A percentile compares a stretch with the other conserved stretches of the same genome.
Conservation (phyloP, 2,797 vertebrate species). For the Phoebastria nigripes region DNA sequence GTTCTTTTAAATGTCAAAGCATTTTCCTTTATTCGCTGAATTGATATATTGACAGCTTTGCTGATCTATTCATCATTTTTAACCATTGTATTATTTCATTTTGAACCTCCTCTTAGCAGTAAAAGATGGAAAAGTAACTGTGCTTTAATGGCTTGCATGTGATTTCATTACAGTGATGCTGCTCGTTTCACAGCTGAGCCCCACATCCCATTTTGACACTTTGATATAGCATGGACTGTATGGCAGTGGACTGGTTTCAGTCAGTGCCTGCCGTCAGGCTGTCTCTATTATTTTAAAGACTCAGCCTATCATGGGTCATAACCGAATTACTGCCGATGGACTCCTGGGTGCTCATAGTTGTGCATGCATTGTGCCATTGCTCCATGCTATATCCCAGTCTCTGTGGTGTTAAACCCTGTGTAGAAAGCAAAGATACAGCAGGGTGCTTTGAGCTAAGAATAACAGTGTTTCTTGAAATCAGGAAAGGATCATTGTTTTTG, state of each 20-base stretch:
- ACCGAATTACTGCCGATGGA: not conserved
- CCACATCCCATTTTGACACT: not conserved
- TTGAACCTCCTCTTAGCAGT: not conserved
- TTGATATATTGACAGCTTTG: not conserved
- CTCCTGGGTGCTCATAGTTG: not conserved
- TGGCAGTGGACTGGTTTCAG: not conserved
- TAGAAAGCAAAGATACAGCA: not conserved
- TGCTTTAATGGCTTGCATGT: not conserved
- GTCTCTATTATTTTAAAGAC: not conserved
- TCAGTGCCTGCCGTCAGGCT: not conserved
- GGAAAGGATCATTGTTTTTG: not conserved
- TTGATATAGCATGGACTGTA: not conserved
- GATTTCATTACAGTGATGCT: not conserved
- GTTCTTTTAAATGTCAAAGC: constrained; percentile 17
- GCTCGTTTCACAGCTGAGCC: not conserved
- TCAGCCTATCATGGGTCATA: not conserved
- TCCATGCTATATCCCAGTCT: accelerated
- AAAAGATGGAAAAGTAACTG: not conserved
- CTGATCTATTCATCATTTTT: not conserved
- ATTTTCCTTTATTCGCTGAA: not conserved
- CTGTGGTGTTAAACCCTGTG: not conserved
- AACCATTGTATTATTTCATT: constrained; percentile 20
- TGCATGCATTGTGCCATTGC: not conserved
- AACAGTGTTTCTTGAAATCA: not conserved
- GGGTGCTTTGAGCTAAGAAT: not conserved